A percentile compares a stretch with the other conserved stretches of the same genome.
Conservation (phyloP, 2,797 vertebrate genomes). For the Gouania willdenowi region DNA sequence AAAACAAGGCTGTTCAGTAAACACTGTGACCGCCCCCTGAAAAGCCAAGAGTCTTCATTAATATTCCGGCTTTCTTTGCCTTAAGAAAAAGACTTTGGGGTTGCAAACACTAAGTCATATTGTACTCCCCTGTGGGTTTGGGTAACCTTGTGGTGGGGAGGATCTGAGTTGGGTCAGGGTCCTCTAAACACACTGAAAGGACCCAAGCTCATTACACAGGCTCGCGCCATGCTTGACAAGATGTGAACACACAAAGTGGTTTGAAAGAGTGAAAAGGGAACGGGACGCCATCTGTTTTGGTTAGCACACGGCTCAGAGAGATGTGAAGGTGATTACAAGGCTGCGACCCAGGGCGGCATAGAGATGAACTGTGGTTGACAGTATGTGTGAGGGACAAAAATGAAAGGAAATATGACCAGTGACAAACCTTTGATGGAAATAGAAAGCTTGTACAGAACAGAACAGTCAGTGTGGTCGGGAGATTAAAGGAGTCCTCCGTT, state of each 20-base stretch:
- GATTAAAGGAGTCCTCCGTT: slow-evolving; percentile 26
- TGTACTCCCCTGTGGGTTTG: slow-evolving; percentile 64
- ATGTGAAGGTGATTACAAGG: slow-evolving; percentile 44
- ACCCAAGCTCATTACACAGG: slow-evolving; percentile 81
- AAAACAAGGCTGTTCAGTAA: slow-evolving; percentile 69
- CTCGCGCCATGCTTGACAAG: slow-evolving; percentile 80
- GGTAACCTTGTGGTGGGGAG: slow-evolving; percentile 72
- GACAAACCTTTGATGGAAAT: slow-evolving; percentile 30
- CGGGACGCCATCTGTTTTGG: slow-evolving; percentile 79
- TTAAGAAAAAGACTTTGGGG: slow-evolving; percentile 45
- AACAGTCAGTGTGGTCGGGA: slow-evolving; percentile 2
- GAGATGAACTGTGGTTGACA: slow-evolving; percentile 15
- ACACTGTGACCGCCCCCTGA: slow-evolving; percentile 59
- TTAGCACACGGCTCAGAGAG: slow-evolving; percentile 35
- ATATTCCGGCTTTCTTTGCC: slow-evolving; percentile 71
- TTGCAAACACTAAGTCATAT: slow-evolving; percentile 67
- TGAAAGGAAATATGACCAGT: slow-evolving; percentile 35
- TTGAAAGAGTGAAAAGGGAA: slow-evolving; percentile 78
- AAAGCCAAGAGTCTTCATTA: slow-evolving; percentile 72
- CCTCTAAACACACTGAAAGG: slow-evolving; percentile 75
- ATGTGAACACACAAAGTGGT: slow-evolving; percentile 78
- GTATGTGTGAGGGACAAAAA: slow-evolving; percentile 26
- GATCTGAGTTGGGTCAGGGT: slow-evolving; percentile 75
- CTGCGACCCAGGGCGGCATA: slow-evolving; percentile 26
- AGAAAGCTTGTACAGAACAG: slow-evolving; percentile 7